Percentiles rank a stretch among this genome's conserved stretches.
These are phyloP conservation scores for Scartelaos histophorus DNA, from an alignment of 2,113 vertebrate genomes.

Conservation along the genomic window DNA sequence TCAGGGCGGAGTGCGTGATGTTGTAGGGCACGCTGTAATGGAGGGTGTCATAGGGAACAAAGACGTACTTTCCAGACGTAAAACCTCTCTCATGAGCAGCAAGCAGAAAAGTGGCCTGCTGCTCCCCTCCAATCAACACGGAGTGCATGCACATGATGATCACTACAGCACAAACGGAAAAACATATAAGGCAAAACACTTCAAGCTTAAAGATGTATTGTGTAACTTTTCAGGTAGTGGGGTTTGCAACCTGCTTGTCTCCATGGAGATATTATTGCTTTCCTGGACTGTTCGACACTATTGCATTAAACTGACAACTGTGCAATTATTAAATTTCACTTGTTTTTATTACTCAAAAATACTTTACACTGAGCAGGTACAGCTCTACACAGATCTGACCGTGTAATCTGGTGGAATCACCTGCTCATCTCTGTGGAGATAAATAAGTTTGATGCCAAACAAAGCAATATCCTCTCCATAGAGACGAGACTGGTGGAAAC, in stretches of 20 bases:
- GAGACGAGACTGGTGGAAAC: not conserved
- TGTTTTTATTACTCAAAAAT: no score
- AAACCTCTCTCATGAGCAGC: constrained; percentile 87
- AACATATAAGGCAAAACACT: not conserved
- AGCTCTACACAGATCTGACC: no score
- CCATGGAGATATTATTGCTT: no score
- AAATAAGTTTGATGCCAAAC: no score
- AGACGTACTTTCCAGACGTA: constrained; percentile 85
- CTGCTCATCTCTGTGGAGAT: no score
- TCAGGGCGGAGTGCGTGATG: constrained; percentile 75
- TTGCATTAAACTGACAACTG: no score
- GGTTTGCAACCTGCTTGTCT: no score
- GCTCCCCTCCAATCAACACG: constrained; percentile 82
- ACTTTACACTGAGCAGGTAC: no score
- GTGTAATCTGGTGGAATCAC: no score
- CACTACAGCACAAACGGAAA: constrained; percentile 72
- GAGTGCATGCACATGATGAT: constrained; percentile 94
- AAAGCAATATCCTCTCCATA: no score
- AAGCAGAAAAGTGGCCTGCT: constrained; percentile 81
- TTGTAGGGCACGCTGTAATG: constrained; percentile 90
- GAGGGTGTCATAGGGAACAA: constrained; percentile 87
- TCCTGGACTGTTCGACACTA: no score
- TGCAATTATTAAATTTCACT: no score
- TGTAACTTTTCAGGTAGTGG: not conserved
- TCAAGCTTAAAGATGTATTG: not conserved